phyloP scores from a whole-genome alignment of 2,888 invertebrate species.

The Toxonevra muliebris region DNA sequence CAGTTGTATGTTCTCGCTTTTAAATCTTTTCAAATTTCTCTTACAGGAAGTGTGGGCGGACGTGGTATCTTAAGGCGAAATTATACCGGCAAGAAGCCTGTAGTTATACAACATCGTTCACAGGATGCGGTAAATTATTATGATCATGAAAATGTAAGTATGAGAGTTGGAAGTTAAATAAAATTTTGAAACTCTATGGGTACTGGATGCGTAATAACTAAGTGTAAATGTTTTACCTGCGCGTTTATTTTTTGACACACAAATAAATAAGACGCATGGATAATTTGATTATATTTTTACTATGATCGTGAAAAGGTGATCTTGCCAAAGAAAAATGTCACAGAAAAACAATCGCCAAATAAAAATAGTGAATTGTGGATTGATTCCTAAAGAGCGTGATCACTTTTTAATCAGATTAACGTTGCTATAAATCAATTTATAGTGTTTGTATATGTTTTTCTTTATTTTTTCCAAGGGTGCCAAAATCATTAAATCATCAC shows the following conservation, averaged over 20 bases:
- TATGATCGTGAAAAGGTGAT: too few relatives aligned
- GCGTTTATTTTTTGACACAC: too few relatives aligned
- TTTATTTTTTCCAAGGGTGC: slow-evolving; percentile 74
- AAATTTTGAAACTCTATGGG: background rate
- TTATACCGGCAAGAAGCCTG: slow-evolving; percentile 64
- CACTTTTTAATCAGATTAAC: background rate
- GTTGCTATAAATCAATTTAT: background rate
- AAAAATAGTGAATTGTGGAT: too few relatives aligned
- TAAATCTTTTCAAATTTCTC: background rate
- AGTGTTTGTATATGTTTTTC: background rate
- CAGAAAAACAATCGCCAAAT: too few relatives aligned
- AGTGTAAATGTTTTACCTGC: too few relatives aligned
- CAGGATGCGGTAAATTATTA: slow-evolving; percentile 91
- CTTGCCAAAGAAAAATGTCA: too few relatives aligned
- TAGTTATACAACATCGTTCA: slow-evolving; percentile 76
- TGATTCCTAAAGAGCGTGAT: background rate
- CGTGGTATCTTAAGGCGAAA: slow-evolving; percentile 61
- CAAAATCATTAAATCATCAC: slow-evolving; percentile 86
- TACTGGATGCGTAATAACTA: background rate
- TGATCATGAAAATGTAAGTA: slow-evolving; percentile 81
- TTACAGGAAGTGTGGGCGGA: slow-evolving; percentile 59
- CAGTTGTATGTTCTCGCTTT: background rate
- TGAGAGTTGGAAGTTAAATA: background rate
- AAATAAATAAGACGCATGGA: too few relatives aligned
- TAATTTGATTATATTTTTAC: too few relatives aligned